Evolutionary conservation across 2,797 vertebrate species (phyloP), one percentile per base, ranked within the genome.

Genomic region (Eptatretus atami): DNA sequence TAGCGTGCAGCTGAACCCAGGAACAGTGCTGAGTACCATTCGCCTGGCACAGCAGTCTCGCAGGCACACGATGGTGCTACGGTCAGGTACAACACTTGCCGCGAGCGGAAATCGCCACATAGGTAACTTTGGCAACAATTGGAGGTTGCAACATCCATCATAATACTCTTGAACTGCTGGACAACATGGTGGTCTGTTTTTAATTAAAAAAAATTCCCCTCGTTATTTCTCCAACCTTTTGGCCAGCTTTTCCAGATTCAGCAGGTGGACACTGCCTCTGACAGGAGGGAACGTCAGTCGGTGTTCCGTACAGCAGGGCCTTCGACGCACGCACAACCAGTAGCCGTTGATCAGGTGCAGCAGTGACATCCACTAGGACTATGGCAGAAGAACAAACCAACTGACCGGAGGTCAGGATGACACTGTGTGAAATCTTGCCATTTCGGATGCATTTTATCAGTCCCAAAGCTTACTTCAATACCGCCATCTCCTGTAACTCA

Each of bases 171-270:
- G 25, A 10, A n/a, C 57, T 25, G n/a, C 57, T 25, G 25, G n/a
- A 61, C 25, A 61, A 12, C 12, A 12, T n/a, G 10, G 25, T 11
- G 57, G 57, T 25, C n/a, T n/a, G 10, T 61, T n/a, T n/a, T 61
- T 11, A 10, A 1, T n/a, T 44, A 19, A 19, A 19, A 6, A 14
- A 53, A 8, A 52, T 15, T 63, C 15, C 6, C 44, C 52, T 9
- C 2, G 52, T 15, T 53, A 3, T 15, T 3, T n/a, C 11, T 52
- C 65, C 31, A 63, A n/a, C 69, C 68, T 69, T 66, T 63, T 77
- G 93, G n/a, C 86, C 92, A 98, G 74, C 76, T 98, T 67, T 98
- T 96, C 70, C 92, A 98, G 82, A 98, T 98, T 75, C 92, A 98
- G 76, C 92, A 96, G 79, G 92, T 98, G 76, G n/a, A 95, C 87